Base-by-base conservation (phyloP, 2,888 invertebrate genomes). In the Chrysolina haemoptera region DNA sequence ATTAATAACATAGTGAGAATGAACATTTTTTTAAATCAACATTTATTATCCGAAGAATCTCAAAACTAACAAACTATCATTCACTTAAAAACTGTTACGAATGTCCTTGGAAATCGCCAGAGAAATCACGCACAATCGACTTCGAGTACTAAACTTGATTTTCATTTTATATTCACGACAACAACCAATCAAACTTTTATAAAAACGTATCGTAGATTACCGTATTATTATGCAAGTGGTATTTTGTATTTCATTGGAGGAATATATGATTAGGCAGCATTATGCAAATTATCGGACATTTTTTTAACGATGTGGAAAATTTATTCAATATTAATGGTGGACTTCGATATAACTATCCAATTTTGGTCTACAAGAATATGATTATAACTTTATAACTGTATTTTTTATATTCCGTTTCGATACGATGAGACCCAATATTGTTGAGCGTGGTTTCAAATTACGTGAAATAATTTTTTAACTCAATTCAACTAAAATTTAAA, bases 281-380 rank as follows among this genome's bases (percentile, higher is more conserved):
- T 79, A 77, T 79, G 78, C 74, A 76, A 77, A 79, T 79, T 65
- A 73, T 73, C 53, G 35, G 67, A 62, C 65, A 68, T 75, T 74
- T 72, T 75, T 74, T 68, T 68, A 73, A 69, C 71, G 76, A 73
- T 71, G 73, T 68, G 72, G 76, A 75, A 77, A 77, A 77, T 76
- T 66, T 77, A 78, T 78, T 74, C 78, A 75, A 73, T 76, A 73
- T 68, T 76, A 73, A 77, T 77, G 71, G 72, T 64, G 62, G 73
- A 55, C 70, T 50, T 70, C 55, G 62, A 27, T 62, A 50, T 68
- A 71, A 73, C 67, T 69, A 73, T 71, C 76, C 76, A 77, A 74
- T 77, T 77, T 77, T 43, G 73, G 68, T 64, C 64, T 71, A 68
- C 73, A 74, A 68, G 59, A 68, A 69, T 59, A 64, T 59, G 65